Percentiles rank a stretch among this genome's conserved stretches.
These are phyloP conservation scores for Stenodema calcarata DNA, from an alignment of 2,888 invertebrate genomes.

Conservation along the genomic window DNA sequence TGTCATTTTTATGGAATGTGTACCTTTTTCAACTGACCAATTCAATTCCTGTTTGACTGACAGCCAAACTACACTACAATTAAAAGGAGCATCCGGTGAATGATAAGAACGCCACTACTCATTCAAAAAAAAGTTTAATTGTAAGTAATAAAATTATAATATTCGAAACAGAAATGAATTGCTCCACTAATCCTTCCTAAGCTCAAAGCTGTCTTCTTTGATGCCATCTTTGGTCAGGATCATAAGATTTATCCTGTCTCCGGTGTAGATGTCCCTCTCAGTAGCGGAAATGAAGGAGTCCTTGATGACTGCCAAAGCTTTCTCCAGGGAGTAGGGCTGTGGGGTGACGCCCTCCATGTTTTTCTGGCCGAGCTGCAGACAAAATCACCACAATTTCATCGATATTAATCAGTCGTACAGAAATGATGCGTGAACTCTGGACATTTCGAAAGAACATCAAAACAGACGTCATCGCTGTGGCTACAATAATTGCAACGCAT, in stretches of 20 bases:
- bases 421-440: no score
- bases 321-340: constrained; percentile 75
- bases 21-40: no score
- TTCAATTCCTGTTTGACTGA: no score
- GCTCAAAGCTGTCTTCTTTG: constrained; percentile 73
- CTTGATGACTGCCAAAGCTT: constrained; percentile 83
- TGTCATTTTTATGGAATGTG: no score
- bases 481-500: no score
- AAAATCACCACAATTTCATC: no score
- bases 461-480: no score
- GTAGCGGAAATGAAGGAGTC: constrained; percentile 98
- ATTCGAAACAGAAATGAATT: neutral
- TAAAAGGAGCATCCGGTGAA: neutral
- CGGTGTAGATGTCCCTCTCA: constrained; percentile 97
- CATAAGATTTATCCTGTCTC: constrained; percentile 86
- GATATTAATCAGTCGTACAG: no score
- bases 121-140: neutral
- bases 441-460: no score
- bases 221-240: constrained; percentile 89
- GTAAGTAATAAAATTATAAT: neutral
- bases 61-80: neutral
- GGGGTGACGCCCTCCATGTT: constrained; percentile 78
- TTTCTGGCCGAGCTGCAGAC: constrained; percentile 77
- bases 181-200: constrained; percentile 79
- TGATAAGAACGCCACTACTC: neutral